phyloP scores from a whole-genome alignment of 2,113 vertebrate genomes.

The Spilogale gracilis region DNA sequence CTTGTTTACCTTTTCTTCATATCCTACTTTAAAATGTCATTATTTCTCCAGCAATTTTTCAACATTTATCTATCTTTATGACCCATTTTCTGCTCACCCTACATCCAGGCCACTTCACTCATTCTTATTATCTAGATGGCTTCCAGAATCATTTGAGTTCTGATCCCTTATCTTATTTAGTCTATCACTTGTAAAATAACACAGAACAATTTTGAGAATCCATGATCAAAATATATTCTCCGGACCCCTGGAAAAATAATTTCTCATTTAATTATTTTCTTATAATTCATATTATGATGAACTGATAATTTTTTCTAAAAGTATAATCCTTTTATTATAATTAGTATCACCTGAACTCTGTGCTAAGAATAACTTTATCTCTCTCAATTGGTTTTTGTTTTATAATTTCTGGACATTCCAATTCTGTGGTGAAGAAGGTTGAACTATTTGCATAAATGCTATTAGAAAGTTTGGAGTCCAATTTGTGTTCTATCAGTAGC shows the following conservation, averaged over 20 bases:
- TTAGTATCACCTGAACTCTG: background rate
- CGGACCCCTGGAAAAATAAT: background rate
- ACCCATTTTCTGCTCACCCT: background rate
- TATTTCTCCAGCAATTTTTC: background rate
- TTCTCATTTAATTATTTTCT: background rate
- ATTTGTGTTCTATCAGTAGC: background rate
- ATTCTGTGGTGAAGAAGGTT: background rate
- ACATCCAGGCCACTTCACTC: rapidly evolving
- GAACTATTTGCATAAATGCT: background rate
- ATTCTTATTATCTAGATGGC: background rate
- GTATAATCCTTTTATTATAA: background rate
- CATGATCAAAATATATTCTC: background rate
- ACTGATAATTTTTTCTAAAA: background rate
- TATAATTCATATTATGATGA: background rate
- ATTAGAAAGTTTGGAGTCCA: background rate
- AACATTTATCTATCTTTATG: background rate
- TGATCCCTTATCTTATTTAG: background rate
- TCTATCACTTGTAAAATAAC: background rate
- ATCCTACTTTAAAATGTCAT: background rate
- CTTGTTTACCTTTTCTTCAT: background rate
- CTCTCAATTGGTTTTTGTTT: background rate
- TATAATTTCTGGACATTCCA: background rate
- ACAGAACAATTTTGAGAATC: background rate
- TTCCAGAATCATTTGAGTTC: background rate
- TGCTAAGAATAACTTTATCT: background rate